Evolutionary conservation across 2,113 vertebrate genomes (phyloP).

Genomic region (Callionymus lyra): DNA sequence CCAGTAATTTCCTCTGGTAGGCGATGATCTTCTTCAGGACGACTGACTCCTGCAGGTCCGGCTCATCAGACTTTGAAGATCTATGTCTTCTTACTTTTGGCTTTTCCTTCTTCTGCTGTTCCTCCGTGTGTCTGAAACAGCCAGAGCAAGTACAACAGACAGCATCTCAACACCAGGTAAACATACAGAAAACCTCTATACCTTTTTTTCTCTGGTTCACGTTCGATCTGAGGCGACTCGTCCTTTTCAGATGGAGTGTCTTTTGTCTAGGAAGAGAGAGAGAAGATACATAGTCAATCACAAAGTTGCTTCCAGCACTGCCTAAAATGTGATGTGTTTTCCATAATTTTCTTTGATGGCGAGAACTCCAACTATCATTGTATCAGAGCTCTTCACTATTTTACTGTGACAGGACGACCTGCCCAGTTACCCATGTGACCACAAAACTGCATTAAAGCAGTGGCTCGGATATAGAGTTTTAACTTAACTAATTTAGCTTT

Average conservation of each 20-base stretch:
- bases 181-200: neutral
- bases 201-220: conserved; percentile 73
- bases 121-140: conserved; percentile 65
- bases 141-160: conserved; percentile 1
- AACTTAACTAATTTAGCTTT: no score
- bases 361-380: no score
- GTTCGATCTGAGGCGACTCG: conserved; percentile 65
- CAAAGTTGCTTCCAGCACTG: no score
- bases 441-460: no score
- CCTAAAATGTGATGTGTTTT: no score
- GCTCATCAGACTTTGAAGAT: conserved; percentile 75
- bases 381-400: no score
- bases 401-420: no score
- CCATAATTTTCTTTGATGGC: no score
- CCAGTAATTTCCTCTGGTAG: conserved; percentile 90
- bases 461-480: no score
- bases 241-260: conserved; percentile 56
- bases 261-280: conserved; percentile 65
- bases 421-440: no score
- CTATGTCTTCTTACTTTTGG: conserved; percentile 71
- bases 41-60: conserved; percentile 84
- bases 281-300: neutral
- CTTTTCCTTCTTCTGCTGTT: conserved; percentile 71
- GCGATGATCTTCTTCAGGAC: conserved; percentile 94
- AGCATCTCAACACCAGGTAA: neutral